A percentile compares a stretch with the other conserved stretches of the same genome.
These are phyloP conservation scores for Drosophila bifasciata DNA, from an alignment of 1,140 invertebrate species.

Conservation along the genomic window DNA sequence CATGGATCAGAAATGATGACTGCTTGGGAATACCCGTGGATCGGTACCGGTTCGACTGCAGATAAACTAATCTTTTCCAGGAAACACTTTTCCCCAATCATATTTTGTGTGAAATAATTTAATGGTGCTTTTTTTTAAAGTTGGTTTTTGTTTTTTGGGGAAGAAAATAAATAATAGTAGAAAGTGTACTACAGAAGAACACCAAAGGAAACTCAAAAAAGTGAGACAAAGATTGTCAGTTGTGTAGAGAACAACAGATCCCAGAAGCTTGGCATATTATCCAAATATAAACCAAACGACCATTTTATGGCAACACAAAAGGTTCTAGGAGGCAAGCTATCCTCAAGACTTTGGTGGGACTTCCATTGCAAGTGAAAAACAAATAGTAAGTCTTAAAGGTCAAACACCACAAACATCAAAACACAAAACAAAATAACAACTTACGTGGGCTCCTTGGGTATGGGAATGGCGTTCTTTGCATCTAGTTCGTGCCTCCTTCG, in stretches of 20 bases:
- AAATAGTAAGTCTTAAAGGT: not conserved
- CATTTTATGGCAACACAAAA: not conserved
- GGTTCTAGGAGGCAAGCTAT: too few species aligned
- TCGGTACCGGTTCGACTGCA: constrained; percentile 16
- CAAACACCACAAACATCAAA: not conserved
- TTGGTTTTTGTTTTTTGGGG: too few species aligned
- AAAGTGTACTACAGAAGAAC: too few species aligned
- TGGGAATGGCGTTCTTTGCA: constrained; percentile 83
- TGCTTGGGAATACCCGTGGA: constrained; percentile 16
- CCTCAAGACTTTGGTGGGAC: too few species aligned
- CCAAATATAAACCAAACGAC: too few species aligned
- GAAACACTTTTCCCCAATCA: constrained; percentile 1
- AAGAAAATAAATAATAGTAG: too few species aligned
- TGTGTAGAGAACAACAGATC: too few species aligned
- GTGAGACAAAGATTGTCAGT: too few species aligned
- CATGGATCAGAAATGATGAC: constrained; percentile 8
- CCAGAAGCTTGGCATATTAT: too few species aligned
- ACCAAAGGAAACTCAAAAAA: too few species aligned
- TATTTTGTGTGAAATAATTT: too few species aligned
- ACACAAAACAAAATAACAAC: constrained; percentile 26
- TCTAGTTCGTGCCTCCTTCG: constrained; percentile 85
- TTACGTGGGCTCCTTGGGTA: constrained; percentile 83
- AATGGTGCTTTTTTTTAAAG: too few species aligned
- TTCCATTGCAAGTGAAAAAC: not conserved
- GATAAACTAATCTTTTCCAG: not conserved